A percentile compares a stretch with the other conserved stretches of the same genome.
Evolutionary conservation across 2,113 vertebrate genomes (phyloP).

Genomic region (Dasyprocta punctata): DNA sequence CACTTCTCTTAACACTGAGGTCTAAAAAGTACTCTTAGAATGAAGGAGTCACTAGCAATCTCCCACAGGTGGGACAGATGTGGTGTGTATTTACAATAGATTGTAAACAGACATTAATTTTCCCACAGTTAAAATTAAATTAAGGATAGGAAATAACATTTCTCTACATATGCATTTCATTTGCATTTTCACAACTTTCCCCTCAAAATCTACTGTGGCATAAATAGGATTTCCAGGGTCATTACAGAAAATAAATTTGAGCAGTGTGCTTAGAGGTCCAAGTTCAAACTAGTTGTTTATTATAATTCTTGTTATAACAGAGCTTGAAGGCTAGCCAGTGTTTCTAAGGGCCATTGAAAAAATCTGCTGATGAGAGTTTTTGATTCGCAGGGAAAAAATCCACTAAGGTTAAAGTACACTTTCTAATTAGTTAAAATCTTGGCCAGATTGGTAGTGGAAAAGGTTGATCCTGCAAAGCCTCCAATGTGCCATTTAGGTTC

Average conservation of each 20-base stretch:
- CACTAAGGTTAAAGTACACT: neutral
- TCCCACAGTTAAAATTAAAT: conserved; percentile 14
- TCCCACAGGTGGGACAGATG: neutral
- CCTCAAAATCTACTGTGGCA: neutral
- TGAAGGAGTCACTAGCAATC: neutral
- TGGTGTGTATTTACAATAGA: neutral
- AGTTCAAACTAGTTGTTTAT: conserved; percentile 40
- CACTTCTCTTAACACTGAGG: neutral
- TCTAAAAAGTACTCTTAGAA: neutral
- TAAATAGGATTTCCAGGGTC: conserved; percentile 34
- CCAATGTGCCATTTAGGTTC: neutral
- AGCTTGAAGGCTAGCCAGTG: neutral
- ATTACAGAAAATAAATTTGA: conserved; percentile 29
- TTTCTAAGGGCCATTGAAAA: neutral
- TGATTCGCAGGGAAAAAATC: neutral
- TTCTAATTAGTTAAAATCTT: conserved; percentile 10
- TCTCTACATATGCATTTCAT: neutral
- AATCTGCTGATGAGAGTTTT: neutral
- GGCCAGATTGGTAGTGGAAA: neutral
- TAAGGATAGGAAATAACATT: conserved; percentile 14
- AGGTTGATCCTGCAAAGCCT: neutral
- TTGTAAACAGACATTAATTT: neutral
- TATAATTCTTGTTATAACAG: conserved; percentile 9
- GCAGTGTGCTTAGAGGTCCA: conserved; percentile 23
- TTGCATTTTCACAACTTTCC: neutral